Evolutionary conservation across 2,797 vertebrate species (phyloP), one percentile per base, ranked within the genome.

Genomic region (Carapus acus): DNA sequence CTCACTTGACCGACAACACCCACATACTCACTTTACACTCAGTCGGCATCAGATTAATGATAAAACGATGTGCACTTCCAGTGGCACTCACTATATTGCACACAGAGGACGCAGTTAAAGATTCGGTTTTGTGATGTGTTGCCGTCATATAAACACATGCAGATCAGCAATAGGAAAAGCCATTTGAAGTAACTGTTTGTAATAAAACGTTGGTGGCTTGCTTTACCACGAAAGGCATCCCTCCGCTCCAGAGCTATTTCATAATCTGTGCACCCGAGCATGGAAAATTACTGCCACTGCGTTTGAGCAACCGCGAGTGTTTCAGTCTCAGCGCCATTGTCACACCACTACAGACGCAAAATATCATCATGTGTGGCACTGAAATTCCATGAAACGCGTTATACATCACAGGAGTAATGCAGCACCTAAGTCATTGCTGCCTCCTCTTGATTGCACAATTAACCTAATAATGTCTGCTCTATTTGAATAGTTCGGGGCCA

Each of bases 371-470:
- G 24, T 37, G 22, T 40, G 18, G n/a, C 39, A 40, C 31, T 43
- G 14, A 19, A 56, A 39, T 14, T 29, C 36, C 54, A 56, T 12
- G 17, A 44, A 50, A 15, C 40, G 41, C 49, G 43, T 62, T 72
- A 73, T 78, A 67, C 67, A 56, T 42, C 41, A 20, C 21, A 19
- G 24, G 12, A 40, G 56, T 56, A 62, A 43, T 49, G 43, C 49
- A 49, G 42, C 54, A 16, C 21, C 4, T 63, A 68, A 33, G 27
- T 49, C 20, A 36, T 19, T 14, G 54, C 54, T 67, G 23, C 57
- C 53, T 60, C 53, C 44, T 37, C 62, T 68, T 73, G 80, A 83
- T 63, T 66, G 67, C 58, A 69, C 72, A 81, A 79, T 85, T 86
- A 83, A 83, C 70, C 69, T 69, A 64, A 78, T 75, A 80, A 69